Percentiles rank a stretch among this genome's conserved stretches.
Evolutionary conservation across 2,888 invertebrate genomes (phyloP).

Genomic region (Argyresthia goedartella): DNA sequence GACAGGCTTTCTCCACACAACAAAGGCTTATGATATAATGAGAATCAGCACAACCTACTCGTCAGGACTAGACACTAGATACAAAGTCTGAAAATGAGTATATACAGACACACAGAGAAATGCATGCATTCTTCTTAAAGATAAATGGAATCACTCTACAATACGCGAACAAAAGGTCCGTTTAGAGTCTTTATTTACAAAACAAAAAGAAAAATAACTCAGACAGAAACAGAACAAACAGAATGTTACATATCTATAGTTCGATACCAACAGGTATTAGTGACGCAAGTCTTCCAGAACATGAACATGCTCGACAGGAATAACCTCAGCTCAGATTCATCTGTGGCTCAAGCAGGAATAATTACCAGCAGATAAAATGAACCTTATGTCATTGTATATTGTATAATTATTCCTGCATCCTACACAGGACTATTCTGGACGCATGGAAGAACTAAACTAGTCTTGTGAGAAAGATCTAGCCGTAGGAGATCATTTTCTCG

Average conservation of each 20-base stretch:
- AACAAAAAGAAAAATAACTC: slow-evolving; percentile 17
- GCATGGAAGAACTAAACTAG: too few relatives aligned
- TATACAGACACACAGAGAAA: slow-evolving; percentile 66
- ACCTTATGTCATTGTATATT: too few relatives aligned
- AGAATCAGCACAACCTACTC: slow-evolving; percentile 55
- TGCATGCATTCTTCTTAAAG: slow-evolving; percentile 68
- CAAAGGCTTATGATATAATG: slow-evolving; percentile 54
- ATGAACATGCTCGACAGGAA: neutral
- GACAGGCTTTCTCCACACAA: slow-evolving; percentile 47
- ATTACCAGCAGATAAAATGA: neutral
- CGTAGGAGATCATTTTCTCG: too few relatives aligned
- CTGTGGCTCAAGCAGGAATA: neutral
- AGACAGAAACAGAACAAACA: too few relatives aligned
- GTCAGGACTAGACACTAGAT: slow-evolving; percentile 64
- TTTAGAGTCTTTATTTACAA: slow-evolving; percentile 55
- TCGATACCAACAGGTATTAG: neutral
- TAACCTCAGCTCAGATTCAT: too few relatives aligned
- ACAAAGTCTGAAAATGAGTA: slow-evolving; percentile 56
- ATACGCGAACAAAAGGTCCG: slow-evolving; percentile 40
- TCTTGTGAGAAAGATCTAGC: too few relatives aligned
- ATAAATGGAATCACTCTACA: slow-evolving; percentile 68
- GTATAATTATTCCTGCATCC: too few relatives aligned
- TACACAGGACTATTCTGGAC: too few relatives aligned
- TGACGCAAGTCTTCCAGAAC: neutral
- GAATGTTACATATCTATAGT: too few relatives aligned